These are phyloP conservation scores for Heliconius himera DNA, from an alignment of 1,140 invertebrate species.

Conservation along the genomic window DNA sequence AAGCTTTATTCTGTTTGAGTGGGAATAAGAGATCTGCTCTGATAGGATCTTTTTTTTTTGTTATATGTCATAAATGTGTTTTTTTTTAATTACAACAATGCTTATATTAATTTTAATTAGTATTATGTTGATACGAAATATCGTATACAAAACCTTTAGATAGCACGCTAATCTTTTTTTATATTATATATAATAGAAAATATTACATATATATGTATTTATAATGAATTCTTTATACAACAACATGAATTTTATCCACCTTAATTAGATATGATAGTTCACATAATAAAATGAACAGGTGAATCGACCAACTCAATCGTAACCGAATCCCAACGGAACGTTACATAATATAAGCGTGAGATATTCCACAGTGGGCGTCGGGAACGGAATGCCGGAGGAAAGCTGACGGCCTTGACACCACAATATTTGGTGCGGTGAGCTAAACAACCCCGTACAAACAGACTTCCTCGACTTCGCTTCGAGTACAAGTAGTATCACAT, in stretches of 20 bases:
- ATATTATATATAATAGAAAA: neutral
- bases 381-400: slow-evolving; percentile 78
- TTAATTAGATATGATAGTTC: slow-evolving; percentile 11
- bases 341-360: slow-evolving; percentile 77
- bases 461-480: slow-evolving; percentile 35
- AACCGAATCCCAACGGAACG: slow-evolving; percentile 63
- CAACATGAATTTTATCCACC: neutral
- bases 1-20: neutral
- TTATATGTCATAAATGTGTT: neutral
- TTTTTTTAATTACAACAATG: too few relatives aligned
- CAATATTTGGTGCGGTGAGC: slow-evolving; percentile 74
- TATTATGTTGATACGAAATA: neutral
- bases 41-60: neutral
- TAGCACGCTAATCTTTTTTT: too few relatives aligned
- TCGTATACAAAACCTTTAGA: too few relatives aligned
- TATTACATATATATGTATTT: neutral
- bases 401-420: slow-evolving; percentile 78
- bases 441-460: slow-evolving; percentile 56
- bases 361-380: slow-evolving; percentile 77
- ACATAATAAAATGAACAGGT: slow-evolving; percentile 45
- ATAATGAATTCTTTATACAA: neutral
- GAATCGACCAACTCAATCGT: slow-evolving; percentile 64
- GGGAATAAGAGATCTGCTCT: neutral
- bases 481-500: slow-evolving; percentile 50
- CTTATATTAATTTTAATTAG: too few relatives aligned